Evolutionary conservation across 1,140 invertebrate species (phyloP).

Genomic region (Eueides isabella): DNA sequence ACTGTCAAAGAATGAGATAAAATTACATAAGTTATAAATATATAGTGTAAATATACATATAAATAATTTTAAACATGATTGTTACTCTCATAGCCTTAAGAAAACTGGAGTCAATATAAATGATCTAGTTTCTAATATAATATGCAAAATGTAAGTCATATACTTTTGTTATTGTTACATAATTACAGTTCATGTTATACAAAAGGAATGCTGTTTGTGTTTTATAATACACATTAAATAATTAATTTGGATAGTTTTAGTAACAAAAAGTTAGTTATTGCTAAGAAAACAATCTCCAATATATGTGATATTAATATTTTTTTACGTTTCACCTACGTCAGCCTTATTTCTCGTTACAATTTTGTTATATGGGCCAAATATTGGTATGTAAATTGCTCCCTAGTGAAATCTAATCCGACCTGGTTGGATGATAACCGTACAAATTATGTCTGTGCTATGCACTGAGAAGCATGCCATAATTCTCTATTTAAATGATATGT

Average conservation of each 20-base stretch:
- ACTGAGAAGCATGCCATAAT: neutral
- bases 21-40: neutral
- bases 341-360: neutral
- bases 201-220: no score
- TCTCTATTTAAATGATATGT: slow-evolving; percentile 4
- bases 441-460: neutral
- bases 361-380: slow-evolving; percentile 1
- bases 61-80: neutral
- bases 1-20: neutral
- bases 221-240: neutral
- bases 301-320: neutral
- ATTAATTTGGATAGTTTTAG: neutral
- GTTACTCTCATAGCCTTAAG: neutral
- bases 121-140: neutral
- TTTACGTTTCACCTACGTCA: neutral
- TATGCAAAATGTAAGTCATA: neutral
- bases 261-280: neutral
- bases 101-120: neutral
- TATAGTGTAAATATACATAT: neutral
- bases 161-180: no score
- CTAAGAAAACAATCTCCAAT: neutral
- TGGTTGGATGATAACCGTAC: neutral
- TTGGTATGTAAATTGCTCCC: slow-evolving; percentile 11
- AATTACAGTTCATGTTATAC: no score
- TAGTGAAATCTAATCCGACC: neutral